Conservation (phyloP, 2,888 invertebrate genomes). For the Torymus texanus region DNA sequence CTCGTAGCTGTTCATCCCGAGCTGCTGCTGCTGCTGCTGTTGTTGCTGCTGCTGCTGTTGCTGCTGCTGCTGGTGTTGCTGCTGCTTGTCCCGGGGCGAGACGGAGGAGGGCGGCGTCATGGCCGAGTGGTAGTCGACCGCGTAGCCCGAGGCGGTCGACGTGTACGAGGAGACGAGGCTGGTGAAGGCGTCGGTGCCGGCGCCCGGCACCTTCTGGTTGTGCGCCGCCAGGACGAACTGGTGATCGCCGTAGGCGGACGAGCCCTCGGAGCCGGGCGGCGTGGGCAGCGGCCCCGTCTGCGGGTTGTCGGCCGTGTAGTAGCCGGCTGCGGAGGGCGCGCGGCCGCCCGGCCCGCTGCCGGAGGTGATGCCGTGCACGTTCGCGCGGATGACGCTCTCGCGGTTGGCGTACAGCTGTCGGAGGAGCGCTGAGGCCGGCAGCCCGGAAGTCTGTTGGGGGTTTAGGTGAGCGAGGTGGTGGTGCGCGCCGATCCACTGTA, state of each 20-base stretch:
- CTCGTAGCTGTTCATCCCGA: conserved; percentile 81
- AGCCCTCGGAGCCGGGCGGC: conserved; percentile 92
- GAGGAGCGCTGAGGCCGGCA: conserved; percentile 94
- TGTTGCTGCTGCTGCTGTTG: conserved; percentile 77
- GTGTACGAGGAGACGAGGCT: conserved; percentile 78
- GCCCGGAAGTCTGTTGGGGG: conserved; percentile 79
- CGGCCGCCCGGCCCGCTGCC: conserved; percentile 73
- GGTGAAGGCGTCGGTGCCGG: conserved; percentile 77
- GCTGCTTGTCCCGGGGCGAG: conserved; percentile 91
- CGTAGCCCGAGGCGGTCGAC: conserved; percentile 77
- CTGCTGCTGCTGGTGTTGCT: conserved; percentile 79
- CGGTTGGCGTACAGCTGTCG: conserved; percentile 92
- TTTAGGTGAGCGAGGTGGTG: conserved; percentile 79
- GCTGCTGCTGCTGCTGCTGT: conserved; percentile 77
- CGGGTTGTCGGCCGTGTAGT: conserved; percentile 65
- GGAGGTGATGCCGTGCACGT: conserved; percentile 80
- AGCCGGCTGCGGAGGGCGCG: conserved; percentile 67
- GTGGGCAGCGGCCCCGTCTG: conserved; percentile 83
- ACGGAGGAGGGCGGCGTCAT: conserved; percentile 99
- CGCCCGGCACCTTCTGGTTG: conserved; percentile 69
- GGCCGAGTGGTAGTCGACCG: conserved; percentile 91
- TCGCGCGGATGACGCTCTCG: conserved; percentile 95
- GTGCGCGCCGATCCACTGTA: conserved; percentile 95
- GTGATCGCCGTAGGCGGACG: conserved; percentile 83
- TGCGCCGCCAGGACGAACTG: conserved; percentile 76